phyloP scores from a whole-genome alignment of 1,140 invertebrate species.

The Halesus radiatus region DNA sequence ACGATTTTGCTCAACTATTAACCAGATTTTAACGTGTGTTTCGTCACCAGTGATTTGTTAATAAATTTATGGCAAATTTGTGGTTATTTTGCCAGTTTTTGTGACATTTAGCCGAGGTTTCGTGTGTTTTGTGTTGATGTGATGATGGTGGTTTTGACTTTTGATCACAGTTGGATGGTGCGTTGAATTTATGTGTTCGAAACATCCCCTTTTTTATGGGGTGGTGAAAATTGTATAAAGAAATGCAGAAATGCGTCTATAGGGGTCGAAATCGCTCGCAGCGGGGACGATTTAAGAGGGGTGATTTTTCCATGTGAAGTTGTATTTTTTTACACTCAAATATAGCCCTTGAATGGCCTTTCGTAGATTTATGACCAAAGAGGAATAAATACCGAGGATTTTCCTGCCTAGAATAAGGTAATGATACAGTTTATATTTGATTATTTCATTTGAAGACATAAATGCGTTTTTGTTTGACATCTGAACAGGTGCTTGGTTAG shows the following conservation, averaged over 20 bases:
- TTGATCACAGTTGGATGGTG: conserved; percentile 27
- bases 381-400: no score
- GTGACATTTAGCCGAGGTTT: no score
- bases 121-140: neutral
- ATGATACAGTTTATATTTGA: no score
- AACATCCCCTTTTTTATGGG: conserved; percentile 23
- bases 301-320: conserved; percentile 31
- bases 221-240: conserved; percentile 33
- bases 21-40: no score
- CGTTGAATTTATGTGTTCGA: conserved; percentile 36
- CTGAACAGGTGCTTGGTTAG: neutral
- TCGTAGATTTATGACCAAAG: neutral
- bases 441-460: no score
- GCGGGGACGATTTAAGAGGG: conserved; percentile 21
- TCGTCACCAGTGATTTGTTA: no score
- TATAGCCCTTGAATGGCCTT: neutral
- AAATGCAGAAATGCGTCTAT: conserved; percentile 20
- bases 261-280: conserved; percentile 33
- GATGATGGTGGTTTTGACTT: neutral
- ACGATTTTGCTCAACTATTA: no score
- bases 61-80: no score
- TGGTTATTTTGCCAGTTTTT: no score
- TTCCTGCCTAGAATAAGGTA: conserved; percentile 3
- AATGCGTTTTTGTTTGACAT: neutral
- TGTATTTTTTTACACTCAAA: conserved; percentile 1